Evolutionary conservation across 2,797 vertebrate genomes (phyloP), one percentile per base, ranked within the genome.

Genomic region (Tenualosa thibaudeaui): DNA sequence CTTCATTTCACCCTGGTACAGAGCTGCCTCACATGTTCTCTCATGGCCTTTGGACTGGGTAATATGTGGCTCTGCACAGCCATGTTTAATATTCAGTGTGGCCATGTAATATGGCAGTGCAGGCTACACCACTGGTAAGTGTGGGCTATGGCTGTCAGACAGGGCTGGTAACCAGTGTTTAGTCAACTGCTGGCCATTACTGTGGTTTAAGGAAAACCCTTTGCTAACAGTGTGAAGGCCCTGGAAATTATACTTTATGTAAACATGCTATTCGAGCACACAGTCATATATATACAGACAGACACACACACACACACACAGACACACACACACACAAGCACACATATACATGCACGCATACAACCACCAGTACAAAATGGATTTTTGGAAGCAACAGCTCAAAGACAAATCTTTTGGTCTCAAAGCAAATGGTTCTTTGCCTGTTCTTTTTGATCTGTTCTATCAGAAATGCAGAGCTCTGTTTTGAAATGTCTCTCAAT

Each of bases 141-240:
- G 71, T 46, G 40, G 71, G 71, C 71, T 46, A 40, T 78, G 40
- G 71, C 9, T 9, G 3, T 78, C 71, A 78, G 71, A 78, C 71
- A 78, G 71, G 5, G 12, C 37, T 43, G 40, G 71, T 43, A 78
- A 78, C 71, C 19, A 78, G 71, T 78, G 71, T 78, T 78, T 78
- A 78, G 71, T 78, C 71, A 19, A 17, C 71, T 22, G 37, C 22
- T 15, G 24, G 68, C 68, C 68, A 75, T 75, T 19, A 43, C 40
- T 78, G 40, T 78, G 40, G 71, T 78, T 46, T 43, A 8, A 9
- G 7, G 5, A 78, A 78, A 78, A 46, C 40, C 62, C n/a, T 37
- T 49, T 19, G 5, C 71, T 78, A 46, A 78, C 37, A 22, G 37
- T n/a, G 71, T 43, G 37, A 40, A 43, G 19, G 71, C 15, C 37